Percentiles rank a stretch among this genome's conserved stretches.
Conservation (phyloP, 2,113 vertebrate species). For the Salvelinus alpinus region DNA sequence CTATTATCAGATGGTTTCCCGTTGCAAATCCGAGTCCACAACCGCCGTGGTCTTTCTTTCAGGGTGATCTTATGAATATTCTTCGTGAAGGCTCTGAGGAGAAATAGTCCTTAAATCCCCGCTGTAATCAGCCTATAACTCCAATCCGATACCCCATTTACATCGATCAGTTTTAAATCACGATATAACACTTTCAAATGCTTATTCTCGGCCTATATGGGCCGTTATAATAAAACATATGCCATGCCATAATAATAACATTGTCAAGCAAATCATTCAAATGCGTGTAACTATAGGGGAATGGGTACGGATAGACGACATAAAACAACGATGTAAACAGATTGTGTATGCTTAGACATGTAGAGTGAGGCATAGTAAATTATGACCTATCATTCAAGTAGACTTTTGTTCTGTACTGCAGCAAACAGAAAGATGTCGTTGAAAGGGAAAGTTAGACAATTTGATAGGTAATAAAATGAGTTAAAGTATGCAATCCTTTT, state of each 20-base stretch:
- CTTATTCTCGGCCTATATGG: neutral
- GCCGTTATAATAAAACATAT: neutral
- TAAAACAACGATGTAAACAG: neutral
- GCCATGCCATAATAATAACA: neutral
- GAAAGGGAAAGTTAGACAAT: neutral
- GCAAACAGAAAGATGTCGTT: neutral
- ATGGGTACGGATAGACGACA: neutral
- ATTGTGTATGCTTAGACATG: neutral
- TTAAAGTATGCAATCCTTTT: neutral
- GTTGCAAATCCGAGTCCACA: slow-evolving; percentile 74
- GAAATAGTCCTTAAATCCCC: slow-evolving; percentile 53
- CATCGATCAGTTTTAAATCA: slow-evolving; percentile 55
- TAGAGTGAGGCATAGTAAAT: neutral
- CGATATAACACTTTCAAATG: neutral
- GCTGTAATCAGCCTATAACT: slow-evolving; percentile 62
- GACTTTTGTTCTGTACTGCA: neutral
- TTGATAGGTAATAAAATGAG: neutral
- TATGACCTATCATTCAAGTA: neutral
- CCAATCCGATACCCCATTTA: slow-evolving; percentile 46
- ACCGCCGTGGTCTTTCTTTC: slow-evolving; percentile 59
- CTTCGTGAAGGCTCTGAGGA: slow-evolving; percentile 45
- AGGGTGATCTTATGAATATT: slow-evolving; percentile 63
- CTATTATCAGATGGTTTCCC: slow-evolving; percentile 72
- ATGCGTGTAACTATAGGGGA: neutral
- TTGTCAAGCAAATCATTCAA: too few relatives aligned